Percentiles rank a stretch among this genome's conserved stretches.
Conservation (phyloP, 1,140 invertebrate species). For the Copidosoma floridanum region DNA sequence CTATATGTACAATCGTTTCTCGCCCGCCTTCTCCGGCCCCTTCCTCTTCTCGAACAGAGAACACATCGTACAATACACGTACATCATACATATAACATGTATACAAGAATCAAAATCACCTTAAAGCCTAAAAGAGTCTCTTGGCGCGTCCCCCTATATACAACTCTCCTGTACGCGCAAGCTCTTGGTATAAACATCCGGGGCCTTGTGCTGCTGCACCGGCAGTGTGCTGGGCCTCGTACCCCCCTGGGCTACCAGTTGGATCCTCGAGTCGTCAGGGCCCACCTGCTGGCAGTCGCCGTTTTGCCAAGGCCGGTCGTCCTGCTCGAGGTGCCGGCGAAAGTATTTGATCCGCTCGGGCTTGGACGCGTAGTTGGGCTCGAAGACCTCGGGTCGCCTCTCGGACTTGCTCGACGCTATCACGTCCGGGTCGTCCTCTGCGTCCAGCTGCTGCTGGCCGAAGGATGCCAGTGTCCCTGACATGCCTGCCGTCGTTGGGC, state of each 20-base stretch:
- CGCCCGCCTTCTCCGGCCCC: too few relatives aligned
- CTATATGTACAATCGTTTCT: constrained; percentile 36
- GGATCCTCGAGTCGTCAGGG: neutral
- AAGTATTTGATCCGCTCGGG: constrained; percentile 37
- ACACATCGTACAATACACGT: neutral
- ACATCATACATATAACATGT: constrained; percentile 4
- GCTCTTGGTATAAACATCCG: constrained; percentile 49
- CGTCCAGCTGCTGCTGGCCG: neutral
- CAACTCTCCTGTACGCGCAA: constrained; percentile 48
- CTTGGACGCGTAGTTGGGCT: constrained; percentile 35
- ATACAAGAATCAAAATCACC: neutral
- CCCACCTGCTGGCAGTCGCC: constrained; percentile 29
- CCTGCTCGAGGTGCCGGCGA: constrained; percentile 23
- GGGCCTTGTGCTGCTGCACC: constrained; percentile 42
- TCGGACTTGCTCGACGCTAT: constrained; percentile 40
- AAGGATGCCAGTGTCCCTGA: neutral
- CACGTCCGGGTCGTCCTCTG: constrained; percentile 44
- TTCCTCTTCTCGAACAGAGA: too few relatives aligned
- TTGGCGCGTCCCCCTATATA: constrained; percentile 39
- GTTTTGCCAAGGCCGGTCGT: constrained; percentile 29
- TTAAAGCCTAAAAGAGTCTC: neutral
- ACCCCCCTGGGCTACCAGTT: constrained; percentile 22
- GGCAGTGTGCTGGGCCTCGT: constrained; percentile 44
- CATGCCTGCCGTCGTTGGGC: neutral
- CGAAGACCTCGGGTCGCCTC: constrained; percentile 39